phyloP scores from a whole-genome alignment of 2,797 vertebrate species.

The Rhinella marina region DNA sequence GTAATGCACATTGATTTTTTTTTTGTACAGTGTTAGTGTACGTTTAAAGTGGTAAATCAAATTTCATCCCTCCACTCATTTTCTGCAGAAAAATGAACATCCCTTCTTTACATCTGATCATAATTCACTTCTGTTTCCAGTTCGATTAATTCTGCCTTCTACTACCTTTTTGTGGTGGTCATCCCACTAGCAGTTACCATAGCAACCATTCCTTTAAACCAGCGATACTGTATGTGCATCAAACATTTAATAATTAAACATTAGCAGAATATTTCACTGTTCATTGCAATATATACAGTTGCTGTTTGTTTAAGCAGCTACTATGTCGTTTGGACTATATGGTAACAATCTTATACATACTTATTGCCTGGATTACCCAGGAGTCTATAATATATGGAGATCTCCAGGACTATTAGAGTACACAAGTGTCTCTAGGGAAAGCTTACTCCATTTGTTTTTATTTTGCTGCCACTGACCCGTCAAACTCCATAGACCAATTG shows the following conservation, averaged over 20 bases:
- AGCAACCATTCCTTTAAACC: neutral
- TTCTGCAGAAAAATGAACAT: neutral
- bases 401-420: no score
- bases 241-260: neutral
- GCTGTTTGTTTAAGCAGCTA: neutral
- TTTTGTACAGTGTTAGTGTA: no score
- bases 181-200: slow-evolving; percentile 7
- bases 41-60: no score
- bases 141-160: neutral
- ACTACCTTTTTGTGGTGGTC: neutral
- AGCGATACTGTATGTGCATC: neutral
- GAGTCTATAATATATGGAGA: no score
- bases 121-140: neutral
- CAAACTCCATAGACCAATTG: no score
- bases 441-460: no score
- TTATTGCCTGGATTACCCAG: no score
- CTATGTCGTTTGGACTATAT: no score
- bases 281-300: neutral
- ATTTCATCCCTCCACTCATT: neutral
- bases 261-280: neutral
- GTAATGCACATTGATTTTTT: no score
- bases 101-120: neutral
- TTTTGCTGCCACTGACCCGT: no score
- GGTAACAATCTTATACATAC: no score
- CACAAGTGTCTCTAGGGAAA: no score